Conservation (phyloP, 1,140 invertebrate genomes). For the Drosophila murphyi region DNA sequence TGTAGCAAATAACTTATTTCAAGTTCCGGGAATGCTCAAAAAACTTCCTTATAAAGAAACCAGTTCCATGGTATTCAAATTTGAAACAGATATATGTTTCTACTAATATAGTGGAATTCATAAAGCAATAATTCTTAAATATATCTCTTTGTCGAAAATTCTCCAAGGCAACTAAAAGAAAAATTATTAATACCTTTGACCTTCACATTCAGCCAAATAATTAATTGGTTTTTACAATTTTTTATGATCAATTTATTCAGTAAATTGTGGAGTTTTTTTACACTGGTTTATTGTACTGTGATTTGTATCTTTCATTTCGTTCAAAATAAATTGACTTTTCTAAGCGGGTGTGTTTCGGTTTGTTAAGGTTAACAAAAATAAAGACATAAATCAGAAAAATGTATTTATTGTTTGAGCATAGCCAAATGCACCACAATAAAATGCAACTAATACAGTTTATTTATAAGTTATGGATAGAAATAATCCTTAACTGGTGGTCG, state of each 20-base stretch:
- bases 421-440: background rate
- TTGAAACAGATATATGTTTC: constrained; percentile 31
- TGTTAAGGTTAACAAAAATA: constrained; percentile 9
- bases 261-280: constrained; percentile 10
- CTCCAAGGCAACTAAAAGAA: constrained; percentile 7
- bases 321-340: constrained; percentile 7
- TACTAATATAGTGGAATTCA: constrained; percentile 55
- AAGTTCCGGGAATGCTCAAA: constrained; percentile 57
- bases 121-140: constrained; percentile 62
- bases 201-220: constrained; percentile 60
- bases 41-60: constrained; percentile 71
- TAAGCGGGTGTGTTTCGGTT: constrained; percentile 9
- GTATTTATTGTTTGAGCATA: background rate
- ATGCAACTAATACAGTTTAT: constrained; percentile 13
- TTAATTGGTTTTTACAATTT: constrained; percentile 40
- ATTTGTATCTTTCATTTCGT: constrained; percentile 13
- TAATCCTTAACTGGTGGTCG: constrained; percentile 28
- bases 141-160: constrained; percentile 20
- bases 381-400: background rate
- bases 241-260: constrained; percentile 26
- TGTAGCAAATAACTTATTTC: constrained; percentile 44
- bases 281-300: constrained; percentile 10
- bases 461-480: constrained; percentile 4
- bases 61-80: constrained; percentile 49
- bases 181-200: constrained; percentile 28